Conservation (phyloP, 2,797 vertebrate genomes). For the Enteromius argenteus region DNA sequence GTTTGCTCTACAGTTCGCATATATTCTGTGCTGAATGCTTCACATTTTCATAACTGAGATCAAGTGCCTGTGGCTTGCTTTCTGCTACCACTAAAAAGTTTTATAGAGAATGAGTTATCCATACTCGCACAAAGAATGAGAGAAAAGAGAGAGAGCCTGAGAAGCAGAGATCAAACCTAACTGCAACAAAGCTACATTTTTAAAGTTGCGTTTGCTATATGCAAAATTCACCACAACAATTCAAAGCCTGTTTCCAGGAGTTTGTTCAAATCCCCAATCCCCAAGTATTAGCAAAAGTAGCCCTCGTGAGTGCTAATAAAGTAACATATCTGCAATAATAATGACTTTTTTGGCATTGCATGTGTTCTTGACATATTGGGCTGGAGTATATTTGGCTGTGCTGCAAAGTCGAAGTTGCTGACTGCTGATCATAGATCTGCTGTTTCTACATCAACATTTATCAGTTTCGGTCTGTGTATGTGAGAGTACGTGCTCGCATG, state of each 20-base stretch:
- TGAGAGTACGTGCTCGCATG: neutral
- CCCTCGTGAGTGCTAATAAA: neutral
- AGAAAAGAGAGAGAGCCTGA: neutral
- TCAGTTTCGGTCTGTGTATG: neutral
- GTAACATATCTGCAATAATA: neutral
- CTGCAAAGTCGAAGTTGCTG: neutral
- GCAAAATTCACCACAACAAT: neutral
- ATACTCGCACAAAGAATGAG: neutral
- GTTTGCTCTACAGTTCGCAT: conserved; percentile 72
- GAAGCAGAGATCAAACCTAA: neutral
- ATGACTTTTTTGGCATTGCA: neutral
- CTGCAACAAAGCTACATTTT: neutral
- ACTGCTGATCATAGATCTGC: neutral
- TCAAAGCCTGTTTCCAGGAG: neutral
- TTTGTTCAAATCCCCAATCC: neutral
- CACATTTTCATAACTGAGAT: conserved; percentile 70
- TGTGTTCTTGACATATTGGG: conserved; percentile 14
- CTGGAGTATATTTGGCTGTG: neutral
- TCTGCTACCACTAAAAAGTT: conserved; percentile 12
- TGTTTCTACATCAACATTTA: neutral
- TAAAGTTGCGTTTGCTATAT: neutral
- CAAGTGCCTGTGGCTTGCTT: conserved; percentile 44
- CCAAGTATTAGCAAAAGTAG: neutral
- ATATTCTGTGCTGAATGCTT: conserved; percentile 74
- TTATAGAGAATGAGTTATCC: conserved; percentile 35